A percentile compares a stretch with the other conserved stretches of the same genome.
These are phyloP conservation scores for Heliothis peltigera DNA, from an alignment of 2,888 invertebrate genomes.

Conservation along the genomic window DNA sequence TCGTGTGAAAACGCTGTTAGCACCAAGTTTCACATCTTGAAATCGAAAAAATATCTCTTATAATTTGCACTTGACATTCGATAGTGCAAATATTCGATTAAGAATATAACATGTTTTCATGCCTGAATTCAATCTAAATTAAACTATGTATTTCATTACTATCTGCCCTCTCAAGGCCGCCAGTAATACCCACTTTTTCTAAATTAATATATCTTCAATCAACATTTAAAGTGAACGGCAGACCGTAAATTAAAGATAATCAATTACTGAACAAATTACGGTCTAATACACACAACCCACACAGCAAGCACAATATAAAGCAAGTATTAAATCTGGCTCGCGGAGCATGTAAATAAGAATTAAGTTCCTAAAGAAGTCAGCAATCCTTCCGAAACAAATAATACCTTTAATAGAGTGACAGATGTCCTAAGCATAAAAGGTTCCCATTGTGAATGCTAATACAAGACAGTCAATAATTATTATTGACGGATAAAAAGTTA, in stretches of 20 bases:
- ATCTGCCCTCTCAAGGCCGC: constrained; percentile 41
- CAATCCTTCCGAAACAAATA: not conserved
- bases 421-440: too few relatives aligned
- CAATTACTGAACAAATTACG: constrained; percentile 44
- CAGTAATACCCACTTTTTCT: constrained; percentile 7
- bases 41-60: too few relatives aligned
- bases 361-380: not conserved
- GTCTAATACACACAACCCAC: constrained; percentile 20
- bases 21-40: too few relatives aligned
- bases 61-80: too few relatives aligned
- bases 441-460: too few relatives aligned
- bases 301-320: too few relatives aligned
- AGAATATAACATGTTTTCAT: too few relatives aligned
- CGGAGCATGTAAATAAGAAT: not conserved
- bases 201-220: constrained; percentile 33
- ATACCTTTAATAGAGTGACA: too few relatives aligned
- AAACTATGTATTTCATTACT: not conserved
- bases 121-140: not conserved
- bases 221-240: constrained; percentile 56
- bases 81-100: too few relatives aligned
- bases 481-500: too few relatives aligned
- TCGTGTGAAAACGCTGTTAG: too few relatives aligned
- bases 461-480: too few relatives aligned
- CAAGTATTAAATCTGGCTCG: not conserved
- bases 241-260: constrained; percentile 47